Conservation (phyloP, 1,140 invertebrate genomes). For the Pogonus chalceus region DNA sequence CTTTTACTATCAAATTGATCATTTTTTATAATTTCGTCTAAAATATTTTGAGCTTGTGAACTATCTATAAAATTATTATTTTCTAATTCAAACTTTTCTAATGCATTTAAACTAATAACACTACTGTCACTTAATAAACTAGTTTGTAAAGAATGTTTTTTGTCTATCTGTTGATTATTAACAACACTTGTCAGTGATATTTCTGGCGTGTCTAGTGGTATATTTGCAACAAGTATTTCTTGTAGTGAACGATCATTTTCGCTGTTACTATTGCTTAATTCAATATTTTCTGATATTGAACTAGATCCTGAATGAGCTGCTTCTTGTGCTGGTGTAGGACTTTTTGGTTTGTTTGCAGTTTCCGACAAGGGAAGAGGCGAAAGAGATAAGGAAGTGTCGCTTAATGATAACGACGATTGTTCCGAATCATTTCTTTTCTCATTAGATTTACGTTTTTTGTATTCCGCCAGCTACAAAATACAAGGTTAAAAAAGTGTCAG, state of each 20-base stretch:
- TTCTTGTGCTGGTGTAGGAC: not conserved
- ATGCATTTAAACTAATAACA: conserved; percentile 15
- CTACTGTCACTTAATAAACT: conserved; percentile 19
- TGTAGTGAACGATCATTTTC: conserved; percentile 32
- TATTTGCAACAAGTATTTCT: conserved; percentile 30
- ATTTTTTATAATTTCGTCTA: conserved; percentile 29
- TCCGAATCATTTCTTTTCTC: conserved; percentile 5
- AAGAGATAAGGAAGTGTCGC: conserved; percentile 10
- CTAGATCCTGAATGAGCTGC: not conserved
- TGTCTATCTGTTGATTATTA: conserved; percentile 10
- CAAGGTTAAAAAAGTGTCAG: not conserved
- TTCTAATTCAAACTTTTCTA: conserved; percentile 9
- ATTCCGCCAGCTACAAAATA: conserved; percentile 13
- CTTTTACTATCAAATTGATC: conserved; percentile 22
- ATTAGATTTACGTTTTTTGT: conserved; percentile 15
- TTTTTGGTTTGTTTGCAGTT: conserved; percentile 6
- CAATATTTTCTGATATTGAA: conserved; percentile 8
- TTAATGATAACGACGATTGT: conserved; percentile 7
- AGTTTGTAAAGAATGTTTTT: conserved; percentile 17
- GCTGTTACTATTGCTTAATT: conserved; percentile 23
- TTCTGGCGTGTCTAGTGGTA: conserved; percentile 13
- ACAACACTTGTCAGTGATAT: conserved; percentile 10
- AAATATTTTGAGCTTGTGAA: conserved; percentile 22
- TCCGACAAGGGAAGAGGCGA: conserved; percentile 10
- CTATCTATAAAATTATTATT: not conserved